phyloP scores from a whole-genome alignment of 2,113 vertebrate species.

The Toxostoma redivivum region DNA sequence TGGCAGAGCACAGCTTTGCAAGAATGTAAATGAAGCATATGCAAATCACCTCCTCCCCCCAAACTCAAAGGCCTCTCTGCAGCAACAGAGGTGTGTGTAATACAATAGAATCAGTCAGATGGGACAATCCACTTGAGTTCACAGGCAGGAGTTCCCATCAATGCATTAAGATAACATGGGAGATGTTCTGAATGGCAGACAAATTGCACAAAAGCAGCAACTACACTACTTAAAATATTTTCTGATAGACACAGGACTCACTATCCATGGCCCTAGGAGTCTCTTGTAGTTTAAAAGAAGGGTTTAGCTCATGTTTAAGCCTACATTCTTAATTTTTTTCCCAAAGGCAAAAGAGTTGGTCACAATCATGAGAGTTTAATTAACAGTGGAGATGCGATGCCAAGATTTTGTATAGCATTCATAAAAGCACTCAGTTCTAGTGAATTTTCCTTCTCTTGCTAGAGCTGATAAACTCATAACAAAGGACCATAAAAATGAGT shows the following conservation, averaged over 20 bases:
- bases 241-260: rapidly evolving
- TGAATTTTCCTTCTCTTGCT: not conserved
- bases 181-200: not conserved
- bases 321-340: not conserved
- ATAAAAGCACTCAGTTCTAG: not conserved
- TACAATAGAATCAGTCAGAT: not conserved
- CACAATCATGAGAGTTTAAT: not conserved
- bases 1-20: not conserved
- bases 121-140: rapidly evolving
- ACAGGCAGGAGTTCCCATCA: not conserved
- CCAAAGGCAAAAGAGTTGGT: not conserved
- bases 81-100: not conserved
- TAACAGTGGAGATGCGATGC: not conserved
- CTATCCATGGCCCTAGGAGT: not conserved
- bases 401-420: not conserved
- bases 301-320: not conserved
- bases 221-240: not conserved
- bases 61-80: not conserved
- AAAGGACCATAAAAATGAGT: not conserved
- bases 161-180: not conserved
- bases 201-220: not conserved
- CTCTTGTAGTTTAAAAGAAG: not conserved
- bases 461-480: conserved; percentile 30
- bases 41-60: not conserved
- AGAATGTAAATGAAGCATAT: not conserved